Evolutionary conservation across 1,140 invertebrate genomes (phyloP), one percentile per base, ranked within the genome.

Genomic region (Leptinotarsa undecemlineata): DNA sequence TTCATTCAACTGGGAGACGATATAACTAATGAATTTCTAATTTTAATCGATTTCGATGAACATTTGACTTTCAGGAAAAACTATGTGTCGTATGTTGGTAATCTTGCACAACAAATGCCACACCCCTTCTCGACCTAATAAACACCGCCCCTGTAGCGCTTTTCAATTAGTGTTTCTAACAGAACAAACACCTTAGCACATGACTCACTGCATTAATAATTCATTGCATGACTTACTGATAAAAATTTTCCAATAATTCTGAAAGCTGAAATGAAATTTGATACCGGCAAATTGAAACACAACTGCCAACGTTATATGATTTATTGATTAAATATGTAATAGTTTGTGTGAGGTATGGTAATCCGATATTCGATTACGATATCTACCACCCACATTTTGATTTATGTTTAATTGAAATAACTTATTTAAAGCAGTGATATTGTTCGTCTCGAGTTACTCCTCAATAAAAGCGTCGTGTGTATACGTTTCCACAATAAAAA

Each of bases 331-430:
- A 57, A 57, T 57, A 57, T 57, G 51, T 57, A 57, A 14, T n/a
- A 3, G 26, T 26, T n/a, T 57, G 51, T 57, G 51, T n/a, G 51
- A 26, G 26, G 51, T 57, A 57, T 57, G 51, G 51, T 57, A 57
- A 57, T 57, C 11, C 15, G 51, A 57, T 57, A 57, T 57, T 57
- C 51, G 51, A 57, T 57, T 57, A 57, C 51, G n/a, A 57, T 57
- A n/a, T 57, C 15, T 57, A 14, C 51, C 51, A 57, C 51, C 51
- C 51, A 57, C 51, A 57, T 17, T 57, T 57, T 57, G 51, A 57
- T 57, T 57, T 57, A 57, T 57, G 51, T 57, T n/a, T 57, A 57
- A 57, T 57, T 57, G 51, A 57, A 57, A 57, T 57, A 57, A 57
- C 51, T 57, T 57, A 57, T 57, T 57, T 57, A 57, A 57, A 57